A percentile compares a stretch with the other conserved stretches of the same genome.
Evolutionary conservation across 2,113 vertebrate species (phyloP).

Genomic region (Elaphurus davidianus): DNA sequence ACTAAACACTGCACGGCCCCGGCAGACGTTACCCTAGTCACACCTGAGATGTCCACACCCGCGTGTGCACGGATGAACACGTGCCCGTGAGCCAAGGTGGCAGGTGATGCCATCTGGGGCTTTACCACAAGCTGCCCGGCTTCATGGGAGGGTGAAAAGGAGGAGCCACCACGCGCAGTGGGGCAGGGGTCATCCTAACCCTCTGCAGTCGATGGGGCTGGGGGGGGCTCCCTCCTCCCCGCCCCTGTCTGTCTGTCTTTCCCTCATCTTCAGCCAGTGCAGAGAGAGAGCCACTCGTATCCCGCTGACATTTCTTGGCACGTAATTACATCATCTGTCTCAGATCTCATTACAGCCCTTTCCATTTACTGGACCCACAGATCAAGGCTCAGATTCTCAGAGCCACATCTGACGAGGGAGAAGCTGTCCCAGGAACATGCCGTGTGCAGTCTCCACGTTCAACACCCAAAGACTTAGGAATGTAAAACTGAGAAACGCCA

Average conservation of each 20-base stretch:
- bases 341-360: not conserved
- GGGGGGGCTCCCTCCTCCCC: not conserved
- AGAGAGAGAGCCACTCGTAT: not conserved
- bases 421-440: not conserved
- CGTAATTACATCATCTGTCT: not conserved
- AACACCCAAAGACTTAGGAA: not conserved
- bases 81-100: not conserved
- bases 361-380: not conserved
- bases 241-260: not conserved
- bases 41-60: not conserved
- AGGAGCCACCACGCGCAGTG: not conserved
- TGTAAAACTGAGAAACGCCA: not conserved
- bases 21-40: not conserved
- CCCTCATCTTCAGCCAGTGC: not conserved
- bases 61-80: fast-evolving
- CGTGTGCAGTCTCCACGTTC: not conserved
- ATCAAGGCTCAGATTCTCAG: not conserved
- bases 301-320: not conserved
- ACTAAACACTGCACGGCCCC: not conserved
- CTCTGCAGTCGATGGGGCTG: not conserved
- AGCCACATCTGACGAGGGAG: not conserved
- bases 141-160: not conserved
- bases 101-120: not conserved
- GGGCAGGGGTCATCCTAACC: not conserved
- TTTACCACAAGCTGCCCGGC: not conserved